These are phyloP conservation scores for Anhinga anhinga DNA, from an alignment of 2,113 vertebrate species.

Conservation along the genomic window DNA sequence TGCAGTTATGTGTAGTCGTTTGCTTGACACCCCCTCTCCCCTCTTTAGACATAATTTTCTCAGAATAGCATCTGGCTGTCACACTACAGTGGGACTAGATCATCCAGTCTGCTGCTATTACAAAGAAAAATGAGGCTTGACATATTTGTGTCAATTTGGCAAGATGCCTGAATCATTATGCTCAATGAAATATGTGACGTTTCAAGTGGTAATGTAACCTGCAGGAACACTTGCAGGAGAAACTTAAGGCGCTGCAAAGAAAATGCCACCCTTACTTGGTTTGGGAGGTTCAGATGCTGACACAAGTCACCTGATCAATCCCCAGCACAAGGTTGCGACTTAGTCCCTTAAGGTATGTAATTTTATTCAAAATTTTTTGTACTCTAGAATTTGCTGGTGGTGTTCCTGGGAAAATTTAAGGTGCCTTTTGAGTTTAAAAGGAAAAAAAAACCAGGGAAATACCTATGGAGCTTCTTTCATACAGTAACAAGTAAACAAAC, in stretches of 20 bases:
- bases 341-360: background rate
- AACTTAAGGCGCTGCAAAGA: background rate
- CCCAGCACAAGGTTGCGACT: background rate
- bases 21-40: background rate
- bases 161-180: slow-evolving; percentile 20
- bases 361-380: background rate
- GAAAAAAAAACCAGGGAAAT: background rate
- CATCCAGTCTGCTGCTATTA: slow-evolving; percentile 36
- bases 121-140: slow-evolving; percentile 52
- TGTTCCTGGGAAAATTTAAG: background rate
- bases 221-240: background rate
- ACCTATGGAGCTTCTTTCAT: background rate
- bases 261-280: background rate
- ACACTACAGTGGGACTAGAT: background rate
- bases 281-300: background rate
- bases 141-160: slow-evolving; percentile 51
- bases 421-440: background rate
- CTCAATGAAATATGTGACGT: slow-evolving; percentile 35
- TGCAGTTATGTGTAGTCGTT: background rate
- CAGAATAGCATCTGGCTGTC: slow-evolving; percentile 15
- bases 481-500: background rate
- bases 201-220: slow-evolving; percentile 14
- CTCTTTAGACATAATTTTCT: slow-evolving; percentile 19
- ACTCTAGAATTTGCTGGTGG: background rate
- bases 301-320: background rate